Percentiles rank a stretch among this genome's conserved stretches.
Conservation (phyloP, 2,888 invertebrate genomes). For the Amaurobius ferox region DNA sequence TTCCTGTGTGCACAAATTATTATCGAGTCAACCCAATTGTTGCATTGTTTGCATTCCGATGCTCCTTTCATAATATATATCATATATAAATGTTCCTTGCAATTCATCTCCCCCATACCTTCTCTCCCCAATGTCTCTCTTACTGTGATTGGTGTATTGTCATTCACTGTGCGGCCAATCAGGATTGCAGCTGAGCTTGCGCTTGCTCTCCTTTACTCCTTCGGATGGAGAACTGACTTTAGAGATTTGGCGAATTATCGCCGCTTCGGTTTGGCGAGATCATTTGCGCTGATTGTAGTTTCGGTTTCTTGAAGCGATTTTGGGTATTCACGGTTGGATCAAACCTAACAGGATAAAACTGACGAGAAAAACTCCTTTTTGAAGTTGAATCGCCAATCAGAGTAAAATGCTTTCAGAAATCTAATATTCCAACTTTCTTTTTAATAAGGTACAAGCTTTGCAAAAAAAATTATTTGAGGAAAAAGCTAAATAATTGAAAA, state of each 20-base stretch:
- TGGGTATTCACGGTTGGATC: neutral
- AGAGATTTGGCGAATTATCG: slow-evolving; percentile 50
- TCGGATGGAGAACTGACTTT: slow-evolving; percentile 4
- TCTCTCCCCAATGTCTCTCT: neutral
- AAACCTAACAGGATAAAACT: too few species aligned
- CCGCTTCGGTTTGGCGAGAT: slow-evolving; percentile 26
- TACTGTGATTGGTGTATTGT: slow-evolving; percentile 29
- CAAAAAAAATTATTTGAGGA: too few species aligned
- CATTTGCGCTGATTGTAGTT: slow-evolving; percentile 15
- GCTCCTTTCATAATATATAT: slow-evolving; percentile 40
- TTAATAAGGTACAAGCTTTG: too few species aligned
- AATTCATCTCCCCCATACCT: slow-evolving; percentile 28
- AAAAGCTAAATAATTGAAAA: too few species aligned
- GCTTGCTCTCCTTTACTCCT: slow-evolving; percentile 49
- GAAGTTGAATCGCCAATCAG: too few species aligned
- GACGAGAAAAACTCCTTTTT: too few species aligned
- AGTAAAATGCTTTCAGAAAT: too few species aligned
- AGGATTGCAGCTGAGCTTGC: neutral
- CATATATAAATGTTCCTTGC: slow-evolving; percentile 44
- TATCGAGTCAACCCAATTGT: slow-evolving; percentile 42
- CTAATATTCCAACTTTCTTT: too few species aligned
- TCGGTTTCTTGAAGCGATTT: slow-evolving; percentile 23
- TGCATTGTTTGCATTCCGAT: slow-evolving; percentile 62
- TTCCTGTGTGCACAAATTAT: neutral
- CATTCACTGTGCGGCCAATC: slow-evolving; percentile 33